Evolutionary conservation across 2,888 invertebrate genomes (phyloP).

Genomic region (Syritta pipiens): DNA sequence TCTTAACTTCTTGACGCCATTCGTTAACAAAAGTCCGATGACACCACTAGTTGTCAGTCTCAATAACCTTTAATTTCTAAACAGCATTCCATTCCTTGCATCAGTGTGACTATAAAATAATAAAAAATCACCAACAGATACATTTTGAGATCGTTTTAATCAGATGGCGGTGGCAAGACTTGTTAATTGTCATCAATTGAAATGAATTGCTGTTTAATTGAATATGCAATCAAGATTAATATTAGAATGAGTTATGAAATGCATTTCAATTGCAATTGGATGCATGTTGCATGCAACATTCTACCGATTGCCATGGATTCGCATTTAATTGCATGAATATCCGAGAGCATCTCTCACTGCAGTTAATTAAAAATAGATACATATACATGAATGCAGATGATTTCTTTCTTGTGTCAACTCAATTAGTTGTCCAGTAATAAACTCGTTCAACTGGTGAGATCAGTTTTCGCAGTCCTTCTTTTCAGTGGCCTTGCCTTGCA

Average conservation of each 20-base stretch:
- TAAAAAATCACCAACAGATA: no score
- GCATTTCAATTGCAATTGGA: neutral
- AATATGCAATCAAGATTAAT: slow-evolving; percentile 39
- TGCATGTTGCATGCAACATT: no score
- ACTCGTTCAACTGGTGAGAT: no score
- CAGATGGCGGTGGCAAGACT: slow-evolving; percentile 17
- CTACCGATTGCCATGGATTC: no score
- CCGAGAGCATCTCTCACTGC: slow-evolving; percentile 10
- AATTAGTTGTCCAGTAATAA: no score
- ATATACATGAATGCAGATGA: slow-evolving; percentile 3
- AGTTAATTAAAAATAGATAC: slow-evolving; percentile 37
- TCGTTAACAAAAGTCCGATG: no score
- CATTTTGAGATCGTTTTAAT: neutral
- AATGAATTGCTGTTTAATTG: slow-evolving; percentile 55
- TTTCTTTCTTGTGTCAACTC: neutral
- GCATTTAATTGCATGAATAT: slow-evolving; percentile 29
- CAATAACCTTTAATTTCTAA: no score
- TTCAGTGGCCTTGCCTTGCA: no score
- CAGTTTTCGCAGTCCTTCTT: no score
- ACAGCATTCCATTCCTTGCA: neutral
- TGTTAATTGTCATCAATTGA: slow-evolving; percentile 57
- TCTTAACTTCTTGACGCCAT: no score
- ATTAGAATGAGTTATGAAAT: neutral
- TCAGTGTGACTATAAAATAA: neutral
- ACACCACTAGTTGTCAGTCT: no score